Conservation (phyloP, 2,888 invertebrate genomes). For the Thecophora atra region DNA sequence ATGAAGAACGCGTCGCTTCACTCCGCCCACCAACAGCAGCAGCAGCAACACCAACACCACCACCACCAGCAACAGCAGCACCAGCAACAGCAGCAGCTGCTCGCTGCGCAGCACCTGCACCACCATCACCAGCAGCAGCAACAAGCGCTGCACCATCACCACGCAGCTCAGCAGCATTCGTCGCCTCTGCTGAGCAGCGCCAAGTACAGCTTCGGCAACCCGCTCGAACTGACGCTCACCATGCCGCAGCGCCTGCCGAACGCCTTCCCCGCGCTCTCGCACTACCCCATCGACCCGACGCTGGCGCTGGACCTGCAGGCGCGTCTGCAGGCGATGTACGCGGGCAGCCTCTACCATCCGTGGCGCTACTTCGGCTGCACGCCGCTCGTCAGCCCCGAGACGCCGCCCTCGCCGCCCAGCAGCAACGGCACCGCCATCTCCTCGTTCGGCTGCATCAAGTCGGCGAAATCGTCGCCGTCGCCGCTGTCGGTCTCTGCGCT, state of each 20-base stretch:
- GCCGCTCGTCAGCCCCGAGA: conserved; percentile 63
- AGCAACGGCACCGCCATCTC: conserved; percentile 60
- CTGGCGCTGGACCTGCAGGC: conserved; percentile 65
- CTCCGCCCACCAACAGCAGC: conserved; percentile 30
- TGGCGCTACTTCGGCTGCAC: conserved; percentile 64
- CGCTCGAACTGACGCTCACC: conserved; percentile 61
- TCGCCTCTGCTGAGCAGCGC: conserved; percentile 42
- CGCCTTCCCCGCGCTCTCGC: conserved; percentile 57
- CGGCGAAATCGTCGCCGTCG: conserved; percentile 63
- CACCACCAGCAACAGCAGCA: conserved; percentile 44
- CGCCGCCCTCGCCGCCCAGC: conserved; percentile 65
- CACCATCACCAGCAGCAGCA: conserved; percentile 42
- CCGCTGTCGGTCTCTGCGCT: conserved; percentile 45
- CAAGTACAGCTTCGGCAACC: conserved; percentile 63
- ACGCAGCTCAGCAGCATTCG: conserved; percentile 39
- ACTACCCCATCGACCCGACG: conserved; percentile 64
- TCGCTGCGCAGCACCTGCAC: conserved; percentile 44
- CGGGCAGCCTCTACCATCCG: conserved; percentile 64
- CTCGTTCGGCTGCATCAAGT: conserved; percentile 63
- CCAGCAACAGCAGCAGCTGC: conserved; percentile 40
- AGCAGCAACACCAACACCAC: conserved; percentile 35
- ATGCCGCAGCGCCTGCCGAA: conserved; percentile 58
- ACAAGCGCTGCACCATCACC: conserved; percentile 41
- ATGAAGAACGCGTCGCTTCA: conserved; percentile 34
- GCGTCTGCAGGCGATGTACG: conserved; percentile 66